Evolutionary conservation across 2,797 vertebrate species (phyloP).

Genomic region (Ptychadena robeensis): DNA sequence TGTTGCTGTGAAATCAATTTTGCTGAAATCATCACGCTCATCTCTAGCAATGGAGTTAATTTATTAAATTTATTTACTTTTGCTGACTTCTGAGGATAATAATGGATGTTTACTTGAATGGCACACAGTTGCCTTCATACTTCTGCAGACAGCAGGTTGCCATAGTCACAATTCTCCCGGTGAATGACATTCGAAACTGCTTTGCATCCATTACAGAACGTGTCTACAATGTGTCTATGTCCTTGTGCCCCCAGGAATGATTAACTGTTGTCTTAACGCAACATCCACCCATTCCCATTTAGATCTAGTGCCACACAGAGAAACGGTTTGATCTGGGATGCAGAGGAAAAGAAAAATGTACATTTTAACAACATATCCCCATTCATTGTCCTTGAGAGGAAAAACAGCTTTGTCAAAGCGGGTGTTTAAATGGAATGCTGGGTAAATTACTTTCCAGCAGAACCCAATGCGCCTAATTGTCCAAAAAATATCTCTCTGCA

Average conservation of each 20-base stretch:
- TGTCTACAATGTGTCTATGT: constrained; percentile 36
- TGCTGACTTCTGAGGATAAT: neutral
- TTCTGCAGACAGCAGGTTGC: constrained; percentile 36
- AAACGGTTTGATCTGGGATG: constrained; percentile 21
- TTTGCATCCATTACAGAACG: constrained; percentile 19
- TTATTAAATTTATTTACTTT: neutral
- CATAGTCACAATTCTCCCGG: constrained; percentile 21
- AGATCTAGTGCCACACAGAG: neutral
- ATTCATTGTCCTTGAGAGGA: constrained; percentile 39
- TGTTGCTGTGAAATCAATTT: neutral
- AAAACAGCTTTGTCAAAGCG: constrained; percentile 29
- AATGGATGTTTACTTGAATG: neutral
- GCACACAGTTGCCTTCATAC: neutral
- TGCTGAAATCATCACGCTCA: neutral
- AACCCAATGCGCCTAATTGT: constrained; percentile 39
- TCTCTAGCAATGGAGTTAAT: neutral
- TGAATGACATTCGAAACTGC: neutral
- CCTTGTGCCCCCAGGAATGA: constrained; percentile 22
- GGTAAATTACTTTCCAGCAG: constrained; percentile 42
- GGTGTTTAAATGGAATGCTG: constrained; percentile 26
- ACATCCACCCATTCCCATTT: constrained; percentile 8
- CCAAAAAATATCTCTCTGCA: constrained; percentile 46
- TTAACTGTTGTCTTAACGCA: constrained; percentile 30
- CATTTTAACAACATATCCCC: constrained; percentile 11
- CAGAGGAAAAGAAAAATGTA: neutral